Evolutionary conservation across 2,113 vertebrate genomes (phyloP).

Genomic region (Potamarius usumacintae): DNA sequence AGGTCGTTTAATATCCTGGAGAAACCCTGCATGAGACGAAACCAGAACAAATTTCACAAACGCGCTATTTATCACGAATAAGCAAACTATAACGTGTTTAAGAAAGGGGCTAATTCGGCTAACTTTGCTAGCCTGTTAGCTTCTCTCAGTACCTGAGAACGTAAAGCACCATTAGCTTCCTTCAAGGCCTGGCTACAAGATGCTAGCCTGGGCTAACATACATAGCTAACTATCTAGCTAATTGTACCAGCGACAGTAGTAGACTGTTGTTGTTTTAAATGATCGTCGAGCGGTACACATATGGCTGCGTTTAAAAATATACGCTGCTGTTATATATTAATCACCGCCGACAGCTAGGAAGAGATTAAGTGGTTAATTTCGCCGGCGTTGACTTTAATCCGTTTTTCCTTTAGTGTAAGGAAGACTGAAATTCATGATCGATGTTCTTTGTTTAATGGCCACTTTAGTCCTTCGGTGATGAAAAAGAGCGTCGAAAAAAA

Average conservation of each 20-base stretch:
- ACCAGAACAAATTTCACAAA: neutral
- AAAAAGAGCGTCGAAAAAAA: conserved; percentile 41
- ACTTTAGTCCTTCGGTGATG: conserved; percentile 43
- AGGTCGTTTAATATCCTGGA: too few relatives aligned
- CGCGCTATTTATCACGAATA: too few relatives aligned
- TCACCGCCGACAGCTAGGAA: neutral
- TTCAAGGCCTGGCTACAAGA: neutral
- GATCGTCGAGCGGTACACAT: neutral
- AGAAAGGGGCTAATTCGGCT: neutral
- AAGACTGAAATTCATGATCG: conserved; percentile 27
- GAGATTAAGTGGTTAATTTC: neutral
- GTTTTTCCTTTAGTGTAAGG: conserved; percentile 20
- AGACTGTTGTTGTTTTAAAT: neutral
- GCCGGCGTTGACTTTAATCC: conserved; percentile 17
- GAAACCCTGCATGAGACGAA: neutral
- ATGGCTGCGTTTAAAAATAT: neutral
- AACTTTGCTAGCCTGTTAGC: neutral
- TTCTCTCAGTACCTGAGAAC: too few relatives aligned
- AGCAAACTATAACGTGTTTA: neutral
- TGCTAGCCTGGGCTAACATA: conserved; percentile 3
- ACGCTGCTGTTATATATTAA: neutral
- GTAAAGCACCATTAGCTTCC: neutral
- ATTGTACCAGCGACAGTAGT: neutral
- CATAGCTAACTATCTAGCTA: neutral
- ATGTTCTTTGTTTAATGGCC: conserved; percentile 53